Evolutionary conservation across 2,797 vertebrate species (phyloP).

Genomic region (Enteromius argenteus): DNA sequence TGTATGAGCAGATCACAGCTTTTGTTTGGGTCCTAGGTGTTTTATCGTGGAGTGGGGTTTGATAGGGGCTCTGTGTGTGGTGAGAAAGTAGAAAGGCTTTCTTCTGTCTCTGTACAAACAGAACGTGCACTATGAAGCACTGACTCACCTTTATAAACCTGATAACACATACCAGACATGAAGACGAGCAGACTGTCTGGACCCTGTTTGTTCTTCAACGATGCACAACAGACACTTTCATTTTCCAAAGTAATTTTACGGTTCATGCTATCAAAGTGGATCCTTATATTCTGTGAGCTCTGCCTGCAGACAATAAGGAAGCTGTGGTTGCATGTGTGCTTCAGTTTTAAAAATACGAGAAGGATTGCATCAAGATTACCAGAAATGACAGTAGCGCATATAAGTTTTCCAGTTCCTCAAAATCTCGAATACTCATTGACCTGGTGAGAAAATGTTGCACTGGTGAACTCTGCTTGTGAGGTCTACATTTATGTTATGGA

Average conservation of each 20-base stretch:
- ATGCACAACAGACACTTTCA: slow-evolving; percentile 27
- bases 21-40: slow-evolving; percentile 49
- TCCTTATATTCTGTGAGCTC: slow-evolving; percentile 16
- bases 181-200: slow-evolving; percentile 31
- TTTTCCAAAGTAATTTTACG: not conserved
- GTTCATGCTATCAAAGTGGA: slow-evolving; percentile 1
- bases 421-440: slow-evolving; percentile 1
- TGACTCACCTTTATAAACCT: slow-evolving; percentile 26
- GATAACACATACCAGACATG: slow-evolving; percentile 35
- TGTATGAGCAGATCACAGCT: slow-evolving; percentile 20
- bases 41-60: slow-evolving; percentile 33
- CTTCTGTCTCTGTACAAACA: slow-evolving; percentile 1
- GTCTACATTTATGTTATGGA: not conserved
- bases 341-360: not conserved
- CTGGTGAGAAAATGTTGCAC: slow-evolving; percentile 8
- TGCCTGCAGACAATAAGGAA: not conserved
- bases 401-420: slow-evolving; percentile 13
- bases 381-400: not conserved
- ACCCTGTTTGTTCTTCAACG: not conserved
- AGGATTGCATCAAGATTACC: not conserved
- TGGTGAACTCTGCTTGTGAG: not conserved
- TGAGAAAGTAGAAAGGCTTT: slow-evolving; percentile 25
- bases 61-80: slow-evolving; percentile 54
- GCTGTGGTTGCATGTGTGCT: slow-evolving; percentile 7
- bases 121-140: not conserved